phyloP scores from a whole-genome alignment of 2,113 vertebrate genomes.

The Forbesichthys agassizii region DNA sequence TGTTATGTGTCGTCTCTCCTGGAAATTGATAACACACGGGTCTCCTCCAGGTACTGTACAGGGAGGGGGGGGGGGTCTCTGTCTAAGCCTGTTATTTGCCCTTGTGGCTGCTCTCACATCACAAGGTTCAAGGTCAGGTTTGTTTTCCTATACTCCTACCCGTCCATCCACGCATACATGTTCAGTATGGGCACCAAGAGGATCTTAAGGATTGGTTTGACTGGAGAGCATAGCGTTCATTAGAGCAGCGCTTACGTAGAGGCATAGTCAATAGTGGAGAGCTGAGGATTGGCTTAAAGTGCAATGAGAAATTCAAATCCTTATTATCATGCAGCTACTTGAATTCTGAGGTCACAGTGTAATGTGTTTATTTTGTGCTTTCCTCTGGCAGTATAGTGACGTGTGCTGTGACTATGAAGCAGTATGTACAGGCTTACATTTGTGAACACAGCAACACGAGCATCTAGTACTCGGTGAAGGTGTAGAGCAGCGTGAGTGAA shows the following conservation, averaged over 20 bases:
- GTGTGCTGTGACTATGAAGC: slow-evolving; percentile 85
- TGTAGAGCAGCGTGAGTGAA: slow-evolving; percentile 84
- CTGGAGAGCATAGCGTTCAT: too few relatives aligned
- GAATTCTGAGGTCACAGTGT: neutral
- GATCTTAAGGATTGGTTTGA: too few relatives aligned
- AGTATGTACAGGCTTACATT: slow-evolving; percentile 83
- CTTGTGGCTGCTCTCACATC: slow-evolving; percentile 79
- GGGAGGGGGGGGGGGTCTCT: slow-evolving; percentile 69
- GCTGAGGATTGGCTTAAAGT: too few relatives aligned
- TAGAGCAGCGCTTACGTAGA: too few relatives aligned
- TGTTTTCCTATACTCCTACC: slow-evolving; percentile 85
- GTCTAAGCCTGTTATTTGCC: slow-evolving; percentile 77
- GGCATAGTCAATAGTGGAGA: too few relatives aligned
- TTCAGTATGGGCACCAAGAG: neutral
- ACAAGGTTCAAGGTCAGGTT: slow-evolving; percentile 82
- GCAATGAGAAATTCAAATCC: too few relatives aligned
- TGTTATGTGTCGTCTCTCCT: too few relatives aligned
- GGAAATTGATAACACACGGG: too few relatives aligned
- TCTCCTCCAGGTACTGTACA: slow-evolving; percentile 79
- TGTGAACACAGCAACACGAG: slow-evolving; percentile 84
- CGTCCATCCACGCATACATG: slow-evolving; percentile 52
- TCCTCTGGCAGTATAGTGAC: slow-evolving; percentile 75
- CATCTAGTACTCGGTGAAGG: slow-evolving; percentile 87
- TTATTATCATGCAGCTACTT: neutral
- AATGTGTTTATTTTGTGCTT: too few relatives aligned